Base-by-base conservation (phyloP, 2,113 vertebrate genomes). In the Abramis brama region DNA sequence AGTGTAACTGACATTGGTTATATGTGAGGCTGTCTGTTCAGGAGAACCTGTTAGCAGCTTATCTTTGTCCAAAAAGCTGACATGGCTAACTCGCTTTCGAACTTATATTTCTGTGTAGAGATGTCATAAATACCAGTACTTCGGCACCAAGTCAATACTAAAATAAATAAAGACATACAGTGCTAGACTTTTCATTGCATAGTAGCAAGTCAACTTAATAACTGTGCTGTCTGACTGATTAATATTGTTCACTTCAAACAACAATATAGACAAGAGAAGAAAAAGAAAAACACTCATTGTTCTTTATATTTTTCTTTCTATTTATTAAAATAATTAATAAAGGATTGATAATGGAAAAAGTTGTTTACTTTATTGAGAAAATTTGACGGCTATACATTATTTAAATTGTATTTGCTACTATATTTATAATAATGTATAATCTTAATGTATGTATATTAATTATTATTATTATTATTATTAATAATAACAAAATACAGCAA, bases 1-100 rank as follows among this genome's bases (percentile, higher is more conserved):
- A 83, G 81, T 27, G 50, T 71, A 82, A 82, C 19, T 83, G 81
- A 73, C 81, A 83, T 27, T 52, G 64, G 17, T 64, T 82, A 70
- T 82, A n/a, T 45, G 47, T 17, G 62, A 59, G 50, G 21, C 81
- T 73, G 52, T 73, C 68, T 70, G 47, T 59, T 73, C 50, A 59
- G 68, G 25, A 17, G 45, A 70, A 33, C 62, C 79, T 68, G 62
- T 78, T 57, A 77, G 6, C 47, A 77, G 45, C 74, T 77, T 77
- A 70, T 47, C 45, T 55, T 52, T 55, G 62, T 55, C 36, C 36
- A 45, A 47, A 9, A 70, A 64, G 39, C 36, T 80, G 75, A 33
- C 75, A 78, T 57, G 23, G 59, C 57, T 64, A 64, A 80, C 60
- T 36, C 17, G 1, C 50, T 78, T 57, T 55, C 10, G 1, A 78